phyloP scores from a whole-genome alignment of 2,797 vertebrate genomes.

The Alosa sapidissima region DNA sequence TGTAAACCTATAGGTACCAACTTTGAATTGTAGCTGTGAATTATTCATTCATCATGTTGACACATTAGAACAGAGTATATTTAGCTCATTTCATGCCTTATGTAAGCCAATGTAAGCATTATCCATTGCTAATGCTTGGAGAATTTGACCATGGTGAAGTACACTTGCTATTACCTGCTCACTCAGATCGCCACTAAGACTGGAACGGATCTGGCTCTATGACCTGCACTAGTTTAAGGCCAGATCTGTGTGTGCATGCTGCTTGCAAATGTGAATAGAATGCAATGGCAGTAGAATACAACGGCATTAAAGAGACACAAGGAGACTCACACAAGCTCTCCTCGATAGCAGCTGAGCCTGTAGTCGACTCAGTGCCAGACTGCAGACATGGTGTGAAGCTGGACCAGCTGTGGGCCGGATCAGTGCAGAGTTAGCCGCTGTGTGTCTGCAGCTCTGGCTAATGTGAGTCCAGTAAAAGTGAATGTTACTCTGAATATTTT shows the following conservation, averaged over 20 bases:
- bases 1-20: not conserved
- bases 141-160: not conserved
- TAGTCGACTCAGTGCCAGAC: not conserved
- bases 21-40: not conserved
- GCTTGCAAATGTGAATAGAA: too few species aligned
- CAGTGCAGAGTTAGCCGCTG: not conserved
- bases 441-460: not conserved
- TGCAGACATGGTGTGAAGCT: not conserved
- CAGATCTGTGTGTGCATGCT: too few species aligned
- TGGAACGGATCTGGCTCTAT: not conserved
- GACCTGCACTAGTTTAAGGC: not conserved
- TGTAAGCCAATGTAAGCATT: not conserved
- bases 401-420: not conserved
- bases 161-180: not conserved
- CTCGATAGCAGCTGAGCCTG: not conserved
- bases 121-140: not conserved
- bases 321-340: too few species aligned
- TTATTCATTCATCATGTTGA: not conserved
- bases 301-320: not conserved
- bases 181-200: not conserved
- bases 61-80: not conserved
- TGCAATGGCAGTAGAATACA: not conserved
- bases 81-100: not conserved
- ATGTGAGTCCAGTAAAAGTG: not conserved
- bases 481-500: not conserved